These are phyloP conservation scores for Rhorus exstirpatorius DNA, from an alignment of 2,888 invertebrate species.

Conservation along the genomic window DNA sequence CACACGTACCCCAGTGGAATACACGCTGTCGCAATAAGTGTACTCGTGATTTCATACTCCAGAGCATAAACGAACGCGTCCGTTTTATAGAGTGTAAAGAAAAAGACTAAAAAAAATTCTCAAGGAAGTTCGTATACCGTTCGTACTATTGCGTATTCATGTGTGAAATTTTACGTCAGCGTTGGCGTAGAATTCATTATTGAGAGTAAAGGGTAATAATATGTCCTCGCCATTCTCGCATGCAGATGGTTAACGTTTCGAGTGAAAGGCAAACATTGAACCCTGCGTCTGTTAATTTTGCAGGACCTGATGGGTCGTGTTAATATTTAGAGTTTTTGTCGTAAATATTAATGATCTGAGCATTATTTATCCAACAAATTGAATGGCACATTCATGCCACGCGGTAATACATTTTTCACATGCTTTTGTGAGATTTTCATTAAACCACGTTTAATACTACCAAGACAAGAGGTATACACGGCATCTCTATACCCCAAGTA, in stretches of 20 bases:
- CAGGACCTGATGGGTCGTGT: too few species aligned
- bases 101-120: not conserved
- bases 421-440: not conserved
- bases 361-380: too few species aligned
- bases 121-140: not conserved
- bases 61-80: not conserved
- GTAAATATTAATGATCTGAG: too few species aligned
- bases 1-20: not conserved
- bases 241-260: too few species aligned
- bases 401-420: too few species aligned
- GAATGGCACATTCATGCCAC: too few species aligned
- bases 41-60: slow-evolving; percentile 3
- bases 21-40: slow-evolving; percentile 11
- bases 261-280: too few species aligned
- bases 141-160: not conserved
- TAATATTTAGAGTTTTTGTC: too few species aligned
- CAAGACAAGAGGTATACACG: not conserved
- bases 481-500: not conserved
- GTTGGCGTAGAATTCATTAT: not conserved
- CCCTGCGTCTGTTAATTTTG: too few species aligned
- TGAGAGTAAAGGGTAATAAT: too few species aligned
- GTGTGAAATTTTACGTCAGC: not conserved
- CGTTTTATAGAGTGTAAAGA: not conserved
- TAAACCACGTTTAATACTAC: not conserved
- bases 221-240: too few species aligned